Base-by-base conservation (phyloP, 2,113 vertebrate genomes). In the Pedionomus torquatus region DNA sequence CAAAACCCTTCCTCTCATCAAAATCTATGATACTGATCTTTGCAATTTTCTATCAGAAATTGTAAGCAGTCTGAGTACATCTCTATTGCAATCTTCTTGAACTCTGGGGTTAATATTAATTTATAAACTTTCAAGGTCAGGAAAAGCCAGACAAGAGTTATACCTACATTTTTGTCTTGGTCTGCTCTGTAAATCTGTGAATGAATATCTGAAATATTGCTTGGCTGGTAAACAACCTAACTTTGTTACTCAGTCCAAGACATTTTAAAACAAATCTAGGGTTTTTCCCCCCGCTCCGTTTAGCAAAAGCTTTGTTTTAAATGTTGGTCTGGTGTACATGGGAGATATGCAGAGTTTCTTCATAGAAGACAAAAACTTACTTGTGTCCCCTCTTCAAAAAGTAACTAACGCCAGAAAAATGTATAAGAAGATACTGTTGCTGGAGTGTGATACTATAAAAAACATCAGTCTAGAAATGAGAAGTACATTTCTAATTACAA, bases 11-110 rank as follows among this genome's bases (percentile, higher is more conserved):
- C 19, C 14, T 7, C 46, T 66, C 51, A 49, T 83, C 71, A 90
- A 91, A 95, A 76, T 74, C 91, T 78, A 48, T 58, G 9, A 90
- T 70, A 89, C 37, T 68, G 76, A 81, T 92, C 68, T 87, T 90
- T 64, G 26, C 18, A 78, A 81, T 30, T n/a, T 89, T 78, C 63
- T 83, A 43, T 90, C 64, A 68, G 51, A 92, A 88, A 86, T 7
- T 52, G 16, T 64, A 60, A 68, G 55, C 44, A 84, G n/a, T 31
- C 60, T 55, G 65, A 75, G 14, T 60, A 81, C 21, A 68, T 86
- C 30, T 94, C 43, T 87, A 78, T 66, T 83, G 48, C 33, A 64
- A 8, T 65, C 80, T 88, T 83, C 71, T 64, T 91, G 37, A 92
- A 74, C 26, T 77, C 80, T 31, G 37, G 11, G 5, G 2, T 93